Base-by-base conservation (phyloP, 2,888 invertebrate genomes). In the Andrena minutula region DNA sequence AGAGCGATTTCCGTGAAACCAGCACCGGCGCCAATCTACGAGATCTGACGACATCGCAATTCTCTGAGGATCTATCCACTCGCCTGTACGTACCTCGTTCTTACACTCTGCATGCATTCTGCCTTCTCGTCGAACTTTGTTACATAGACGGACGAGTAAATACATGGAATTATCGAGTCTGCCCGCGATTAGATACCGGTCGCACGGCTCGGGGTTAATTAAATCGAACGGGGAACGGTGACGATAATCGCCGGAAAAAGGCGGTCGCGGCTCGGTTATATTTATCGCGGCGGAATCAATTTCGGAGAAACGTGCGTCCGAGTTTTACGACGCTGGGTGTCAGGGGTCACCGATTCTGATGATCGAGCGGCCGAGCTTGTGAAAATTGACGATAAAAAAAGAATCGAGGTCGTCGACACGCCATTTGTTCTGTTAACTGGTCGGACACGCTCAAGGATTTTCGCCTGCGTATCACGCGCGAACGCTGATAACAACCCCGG, bases 341-440 rank as follows among this genome's bases (percentile, higher is more conserved):
- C 73, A 71, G 32, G 10, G 85, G 72, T 85, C 86, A n/a, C n/a
- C 51, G 60, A 49, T 41, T 26, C 63, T 28, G 60, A n/a, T 32
- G 20, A 26, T 35, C 10, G n/a, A 10, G 49, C 72, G 23, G 16
- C 16, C 56, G 10, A 64, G 73, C 28, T 74, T 47, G 63, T 72
- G 79, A 86, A 87, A 86, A 77, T 86, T 61, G 0, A 7, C 51
- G 82, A 79, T 73, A 74, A 82, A 84, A 84, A 79, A 58, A 60
- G 5, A 12, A n/a, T n/a, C 2, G 56, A 12, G 75, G 84, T 86
- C 82, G 61, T 78, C 78, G 86, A 82, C 82, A 58, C 60, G 61
- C 30, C 58, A 56, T 75, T 79, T 75, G 73, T 75, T 82, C 63
- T 75, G 70, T 74, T 58, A 70, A 69, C 63, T 5, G 61, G 72